Evolutionary conservation across 1,140 invertebrate species (phyloP).

Genomic region (Drosophila orena): DNA sequence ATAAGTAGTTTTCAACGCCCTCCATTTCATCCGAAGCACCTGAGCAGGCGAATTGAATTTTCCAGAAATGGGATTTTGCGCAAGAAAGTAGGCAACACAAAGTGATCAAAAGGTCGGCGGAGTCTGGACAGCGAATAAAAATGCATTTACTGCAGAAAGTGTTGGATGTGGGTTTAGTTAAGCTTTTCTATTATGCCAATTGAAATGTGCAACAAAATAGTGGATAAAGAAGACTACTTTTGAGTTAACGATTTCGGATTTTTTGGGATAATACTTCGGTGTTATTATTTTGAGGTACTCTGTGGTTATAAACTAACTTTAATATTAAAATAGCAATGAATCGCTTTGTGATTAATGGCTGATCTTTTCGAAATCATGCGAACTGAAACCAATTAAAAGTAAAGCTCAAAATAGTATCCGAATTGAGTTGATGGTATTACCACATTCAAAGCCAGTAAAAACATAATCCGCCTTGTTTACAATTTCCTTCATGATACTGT

Average conservation of each 20-base stretch:
- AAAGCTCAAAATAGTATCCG: background rate
- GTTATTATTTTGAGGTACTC: too few species aligned
- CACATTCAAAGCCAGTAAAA: background rate
- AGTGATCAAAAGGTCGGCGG: slow-evolving; percentile 26
- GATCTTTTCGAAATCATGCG: too few species aligned
- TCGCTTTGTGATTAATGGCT: too few species aligned
- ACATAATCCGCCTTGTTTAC: slow-evolving; percentile 10
- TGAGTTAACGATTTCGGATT: too few species aligned
- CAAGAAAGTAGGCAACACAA: slow-evolving; percentile 46
- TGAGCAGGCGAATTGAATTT: slow-evolving; percentile 43
- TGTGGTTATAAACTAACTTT: too few species aligned
- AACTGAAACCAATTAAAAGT: background rate
- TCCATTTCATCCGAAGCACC: slow-evolving; percentile 39
- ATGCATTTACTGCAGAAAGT: background rate
- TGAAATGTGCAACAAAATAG: background rate
- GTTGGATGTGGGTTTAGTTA: background rate
- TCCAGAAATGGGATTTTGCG: slow-evolving; percentile 1
- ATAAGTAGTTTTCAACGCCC: slow-evolving; percentile 57
- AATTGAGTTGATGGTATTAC: too few species aligned
- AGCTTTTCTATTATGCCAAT: background rate
- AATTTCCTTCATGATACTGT: background rate
- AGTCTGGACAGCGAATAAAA: slow-evolving; percentile 1
- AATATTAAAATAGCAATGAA: too few species aligned
- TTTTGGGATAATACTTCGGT: too few species aligned
- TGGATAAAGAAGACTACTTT: too few species aligned